Evolutionary conservation across 1,140 invertebrate genomes (phyloP).

Genomic region (Lanistes nyassanus): DNA sequence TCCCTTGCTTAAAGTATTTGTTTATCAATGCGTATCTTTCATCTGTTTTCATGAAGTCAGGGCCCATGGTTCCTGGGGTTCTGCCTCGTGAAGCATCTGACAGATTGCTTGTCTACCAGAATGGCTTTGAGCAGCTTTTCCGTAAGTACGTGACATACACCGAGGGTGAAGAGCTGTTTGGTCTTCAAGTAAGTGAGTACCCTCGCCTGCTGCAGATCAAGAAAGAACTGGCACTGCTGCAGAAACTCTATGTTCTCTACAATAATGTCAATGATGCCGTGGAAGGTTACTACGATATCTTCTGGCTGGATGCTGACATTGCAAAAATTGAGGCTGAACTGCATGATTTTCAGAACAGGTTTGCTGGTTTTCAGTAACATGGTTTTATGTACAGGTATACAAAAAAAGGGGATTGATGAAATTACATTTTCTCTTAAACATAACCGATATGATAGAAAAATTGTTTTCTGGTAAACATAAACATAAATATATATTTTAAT

Average conservation of each 20-base stretch:
- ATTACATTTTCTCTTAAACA: no score
- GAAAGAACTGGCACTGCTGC: conserved; percentile 91
- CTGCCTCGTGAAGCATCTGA: conserved; percentile 92
- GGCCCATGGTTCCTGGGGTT: conserved; percentile 91
- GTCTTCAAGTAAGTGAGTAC: conserved; percentile 88
- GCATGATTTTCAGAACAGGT: conserved; percentile 95
- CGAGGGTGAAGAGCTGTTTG: conserved; percentile 92
- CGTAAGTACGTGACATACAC: conserved; percentile 89
- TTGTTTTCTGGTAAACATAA: no score
- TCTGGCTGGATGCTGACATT: conserved; percentile 95
- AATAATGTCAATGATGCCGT: conserved; percentile 95
- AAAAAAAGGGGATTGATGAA: no score
- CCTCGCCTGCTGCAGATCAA: conserved; percentile 88
- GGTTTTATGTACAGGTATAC: no score
- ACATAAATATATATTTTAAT: background rate
- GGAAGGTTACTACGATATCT: conserved; percentile 94
- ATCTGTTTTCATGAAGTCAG: conserved; percentile 61
- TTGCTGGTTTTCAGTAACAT: conserved; percentile 29
- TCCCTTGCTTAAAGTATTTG: no score
- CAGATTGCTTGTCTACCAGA: conserved; percentile 70
- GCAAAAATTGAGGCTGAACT: conserved; percentile 97
- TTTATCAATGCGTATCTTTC: no score
- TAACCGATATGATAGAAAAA: no score
- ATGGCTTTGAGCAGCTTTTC: conserved; percentile 95
- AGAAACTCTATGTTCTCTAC: conserved; percentile 94